phyloP scores from a whole-genome alignment of 2,113 vertebrate genomes.

The Crotophaga sulcirostris region DNA sequence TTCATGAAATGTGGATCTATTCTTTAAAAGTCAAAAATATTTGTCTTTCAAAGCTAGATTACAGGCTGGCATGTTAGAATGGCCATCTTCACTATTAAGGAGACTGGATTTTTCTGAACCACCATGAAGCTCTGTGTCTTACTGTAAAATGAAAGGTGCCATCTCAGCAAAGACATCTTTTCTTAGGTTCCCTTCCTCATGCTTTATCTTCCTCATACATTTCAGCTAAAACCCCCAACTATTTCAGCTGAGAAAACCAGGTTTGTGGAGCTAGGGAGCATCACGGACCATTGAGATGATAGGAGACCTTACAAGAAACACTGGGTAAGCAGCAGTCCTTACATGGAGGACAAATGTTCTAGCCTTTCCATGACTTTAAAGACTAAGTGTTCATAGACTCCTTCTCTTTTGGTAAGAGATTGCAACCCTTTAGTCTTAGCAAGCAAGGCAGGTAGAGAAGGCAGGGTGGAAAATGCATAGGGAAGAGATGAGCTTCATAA shows the following conservation, averaged over 20 bases:
- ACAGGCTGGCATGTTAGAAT: background rate
- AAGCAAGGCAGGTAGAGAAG: background rate
- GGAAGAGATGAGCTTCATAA: background rate
- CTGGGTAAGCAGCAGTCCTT: background rate
- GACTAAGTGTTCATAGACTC: background rate
- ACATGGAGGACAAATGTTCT: background rate
- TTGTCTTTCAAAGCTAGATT: background rate
- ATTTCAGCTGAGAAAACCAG: background rate
- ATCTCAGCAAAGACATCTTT: background rate
- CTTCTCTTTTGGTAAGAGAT: background rate
- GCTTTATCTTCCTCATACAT: background rate
- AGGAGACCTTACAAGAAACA: background rate
- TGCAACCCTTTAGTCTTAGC: background rate
- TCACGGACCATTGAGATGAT: background rate
- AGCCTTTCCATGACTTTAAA: background rate
- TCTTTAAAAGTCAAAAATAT: background rate
- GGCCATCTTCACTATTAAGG: background rate
- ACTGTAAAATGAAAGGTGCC: background rate
- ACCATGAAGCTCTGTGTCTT: background rate
- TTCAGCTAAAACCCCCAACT: background rate
- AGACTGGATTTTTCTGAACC: background rate
- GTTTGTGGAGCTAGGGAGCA: background rate
- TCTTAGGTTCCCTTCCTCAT: background rate
- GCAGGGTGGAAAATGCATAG: background rate
- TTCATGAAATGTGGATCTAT: background rate